Evolutionary conservation across 2,113 vertebrate species (phyloP).

Genomic region (Ammospiza caudacuta): DNA sequence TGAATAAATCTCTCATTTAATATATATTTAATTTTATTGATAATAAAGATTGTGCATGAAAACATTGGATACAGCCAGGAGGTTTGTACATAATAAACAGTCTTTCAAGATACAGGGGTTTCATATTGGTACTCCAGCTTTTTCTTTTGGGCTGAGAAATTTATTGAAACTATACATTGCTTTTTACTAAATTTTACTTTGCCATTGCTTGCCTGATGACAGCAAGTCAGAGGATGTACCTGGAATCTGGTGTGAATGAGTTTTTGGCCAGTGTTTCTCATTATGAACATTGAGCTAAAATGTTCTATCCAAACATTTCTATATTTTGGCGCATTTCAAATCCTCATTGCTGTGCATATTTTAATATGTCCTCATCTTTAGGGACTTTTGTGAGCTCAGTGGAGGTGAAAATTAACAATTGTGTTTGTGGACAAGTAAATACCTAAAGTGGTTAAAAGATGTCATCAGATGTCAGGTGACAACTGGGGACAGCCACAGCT

Average conservation of each 20-base stretch:
- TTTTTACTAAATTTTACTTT: background rate
- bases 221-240: background rate
- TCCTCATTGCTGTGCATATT: background rate
- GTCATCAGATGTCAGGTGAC: background rate
- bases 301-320: background rate
- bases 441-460: background rate
- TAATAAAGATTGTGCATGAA: background rate
- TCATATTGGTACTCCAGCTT: background rate
- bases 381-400: background rate
- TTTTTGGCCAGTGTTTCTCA: background rate
- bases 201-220: background rate
- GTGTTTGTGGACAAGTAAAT: background rate
- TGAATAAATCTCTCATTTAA: background rate
- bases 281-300: background rate
- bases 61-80: background rate
- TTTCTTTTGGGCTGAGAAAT: background rate
- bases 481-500: background rate
- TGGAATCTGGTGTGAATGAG: background rate
- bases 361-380: background rate
- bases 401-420: background rate
- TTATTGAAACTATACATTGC: background rate
- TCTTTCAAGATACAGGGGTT: background rate
- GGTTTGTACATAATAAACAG: background rate
- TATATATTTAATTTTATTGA: background rate
- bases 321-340: background rate